Percentiles rank a stretch among this genome's conserved stretches.
These are phyloP conservation scores for Macrostomum cliftonense DNA, from an alignment of 2,888 invertebrate species.

Conservation along the genomic window DNA sequence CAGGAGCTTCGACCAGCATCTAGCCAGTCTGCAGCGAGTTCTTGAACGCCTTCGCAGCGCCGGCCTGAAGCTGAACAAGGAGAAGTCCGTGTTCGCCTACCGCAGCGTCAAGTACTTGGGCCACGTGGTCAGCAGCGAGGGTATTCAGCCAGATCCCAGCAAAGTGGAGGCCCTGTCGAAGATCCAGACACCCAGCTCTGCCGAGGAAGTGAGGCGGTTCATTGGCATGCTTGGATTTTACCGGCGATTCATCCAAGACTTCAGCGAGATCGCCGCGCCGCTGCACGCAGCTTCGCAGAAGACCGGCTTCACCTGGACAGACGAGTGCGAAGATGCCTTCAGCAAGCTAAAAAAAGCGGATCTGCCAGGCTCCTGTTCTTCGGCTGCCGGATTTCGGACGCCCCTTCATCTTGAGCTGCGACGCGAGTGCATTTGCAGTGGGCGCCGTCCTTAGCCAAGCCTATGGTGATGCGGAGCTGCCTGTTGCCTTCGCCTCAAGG, in stretches of 20 bases:
- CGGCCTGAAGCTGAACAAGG: constrained; percentile 10
- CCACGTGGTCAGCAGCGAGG: constrained; percentile 7
- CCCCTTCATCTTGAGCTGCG: too few relatives aligned
- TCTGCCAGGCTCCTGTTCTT: constrained; percentile 12
- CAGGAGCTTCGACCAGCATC: constrained; percentile 10
- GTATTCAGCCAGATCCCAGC: constrained; percentile 4
- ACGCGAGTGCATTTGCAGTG: too few relatives aligned
- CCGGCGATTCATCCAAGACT: constrained; percentile 10
- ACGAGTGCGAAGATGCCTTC: constrained; percentile 12
- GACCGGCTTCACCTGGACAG: constrained; percentile 10
- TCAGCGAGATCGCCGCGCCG: background rate
- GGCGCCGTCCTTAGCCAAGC: too few relatives aligned
- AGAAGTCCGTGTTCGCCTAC: background rate
- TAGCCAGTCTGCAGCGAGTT: constrained; percentile 10
- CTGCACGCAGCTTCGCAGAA: constrained; percentile 1
- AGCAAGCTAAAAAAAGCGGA: constrained; percentile 8
- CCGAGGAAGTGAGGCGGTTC: constrained; percentile 2
- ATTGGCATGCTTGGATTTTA: constrained; percentile 9
- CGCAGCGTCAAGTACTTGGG: constrained; percentile 12
- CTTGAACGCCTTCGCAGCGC: constrained; percentile 7
- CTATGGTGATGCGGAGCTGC: too few relatives aligned
- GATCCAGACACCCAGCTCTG: constrained; percentile 1
- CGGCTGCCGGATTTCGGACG: constrained; percentile 9
- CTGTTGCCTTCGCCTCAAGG: constrained; percentile 19
- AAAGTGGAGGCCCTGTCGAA: constrained; percentile 2